Percentiles rank a stretch among this genome's conserved stretches.
Conservation (phyloP, 2,888 invertebrate genomes). For the Metalampra italica region DNA sequence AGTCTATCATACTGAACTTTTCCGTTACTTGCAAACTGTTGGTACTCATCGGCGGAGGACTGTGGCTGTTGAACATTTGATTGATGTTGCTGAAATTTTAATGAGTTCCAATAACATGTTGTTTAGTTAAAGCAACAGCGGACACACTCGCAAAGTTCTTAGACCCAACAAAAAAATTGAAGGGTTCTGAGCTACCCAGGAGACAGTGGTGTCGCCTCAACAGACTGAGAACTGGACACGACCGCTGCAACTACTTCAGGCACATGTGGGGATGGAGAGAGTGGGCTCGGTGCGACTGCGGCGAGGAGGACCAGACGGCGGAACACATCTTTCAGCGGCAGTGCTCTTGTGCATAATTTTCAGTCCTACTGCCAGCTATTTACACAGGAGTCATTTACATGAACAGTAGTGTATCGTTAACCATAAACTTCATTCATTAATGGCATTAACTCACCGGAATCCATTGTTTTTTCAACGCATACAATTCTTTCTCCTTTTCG, state of each 20-base stretch:
- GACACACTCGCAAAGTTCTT: no score
- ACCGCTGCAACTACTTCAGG: no score
- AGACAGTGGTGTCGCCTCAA: no score
- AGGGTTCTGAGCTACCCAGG: no score
- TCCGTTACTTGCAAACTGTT: conserved; percentile 6
- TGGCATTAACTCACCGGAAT: conserved; percentile 42
- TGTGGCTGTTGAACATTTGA: neutral
- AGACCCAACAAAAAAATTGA: no score
- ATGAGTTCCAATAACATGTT: neutral
- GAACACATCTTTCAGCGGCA: no score
- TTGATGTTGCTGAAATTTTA: neutral
- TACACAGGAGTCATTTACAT: neutral
- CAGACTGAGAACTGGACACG: no score
- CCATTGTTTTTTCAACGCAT: conserved; percentile 54
- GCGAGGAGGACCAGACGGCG: no score
- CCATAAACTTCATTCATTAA: neutral
- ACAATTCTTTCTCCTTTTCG: conserved; percentile 71
- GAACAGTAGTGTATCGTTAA: neutral
- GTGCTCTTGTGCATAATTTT: no score
- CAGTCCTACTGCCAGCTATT: no score
- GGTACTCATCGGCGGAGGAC: neutral
- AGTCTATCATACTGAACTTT: conserved; percentile 30
- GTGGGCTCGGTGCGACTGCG: no score
- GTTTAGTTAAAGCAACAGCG: neutral
- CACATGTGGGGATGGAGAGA: no score